Evolutionary conservation across 2,888 invertebrate genomes (phyloP).

Genomic region (Drosophila pseudotakahashii): DNA sequence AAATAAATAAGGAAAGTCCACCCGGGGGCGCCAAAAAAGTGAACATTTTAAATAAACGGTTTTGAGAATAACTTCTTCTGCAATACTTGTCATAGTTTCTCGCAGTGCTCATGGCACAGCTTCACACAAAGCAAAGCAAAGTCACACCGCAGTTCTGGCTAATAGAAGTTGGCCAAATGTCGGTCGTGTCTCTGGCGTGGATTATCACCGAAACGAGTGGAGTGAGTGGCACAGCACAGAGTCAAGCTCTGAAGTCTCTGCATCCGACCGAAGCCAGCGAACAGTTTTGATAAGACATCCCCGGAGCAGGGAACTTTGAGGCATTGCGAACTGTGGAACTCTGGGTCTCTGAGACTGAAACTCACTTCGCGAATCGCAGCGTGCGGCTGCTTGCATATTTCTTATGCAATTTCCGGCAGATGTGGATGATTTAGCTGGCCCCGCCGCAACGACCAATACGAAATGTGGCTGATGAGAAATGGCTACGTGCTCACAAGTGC

Average conservation of each 20-base stretch:
- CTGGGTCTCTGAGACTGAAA: constrained; percentile 4
- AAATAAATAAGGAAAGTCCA: neutral
- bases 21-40: neutral
- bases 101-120: constrained; percentile 2
- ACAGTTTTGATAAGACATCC: constrained; percentile 37
- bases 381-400: constrained; percentile 71
- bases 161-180: constrained; percentile 71
- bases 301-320: constrained; percentile 17
- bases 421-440: constrained; percentile 73
- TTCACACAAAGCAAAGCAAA: constrained; percentile 1
- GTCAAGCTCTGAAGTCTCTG: constrained; percentile 1
- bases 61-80: no score
- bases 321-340: constrained; percentile 1
- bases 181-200: constrained; percentile 68
- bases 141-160: constrained; percentile 36
- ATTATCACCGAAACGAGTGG: constrained; percentile 63
- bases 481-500: constrained; percentile 59
- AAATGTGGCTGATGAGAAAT: constrained; percentile 65
- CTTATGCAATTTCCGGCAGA: constrained; percentile 80
- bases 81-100: neutral
- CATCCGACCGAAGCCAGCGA: constrained; percentile 19
- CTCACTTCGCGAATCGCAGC: constrained; percentile 40
- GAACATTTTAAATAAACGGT: neutral
- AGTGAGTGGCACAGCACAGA: constrained; percentile 18
- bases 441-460: constrained; percentile 36